phyloP scores from a whole-genome alignment of 2,888 invertebrate genomes.

The Stenichneumon culpator region DNA sequence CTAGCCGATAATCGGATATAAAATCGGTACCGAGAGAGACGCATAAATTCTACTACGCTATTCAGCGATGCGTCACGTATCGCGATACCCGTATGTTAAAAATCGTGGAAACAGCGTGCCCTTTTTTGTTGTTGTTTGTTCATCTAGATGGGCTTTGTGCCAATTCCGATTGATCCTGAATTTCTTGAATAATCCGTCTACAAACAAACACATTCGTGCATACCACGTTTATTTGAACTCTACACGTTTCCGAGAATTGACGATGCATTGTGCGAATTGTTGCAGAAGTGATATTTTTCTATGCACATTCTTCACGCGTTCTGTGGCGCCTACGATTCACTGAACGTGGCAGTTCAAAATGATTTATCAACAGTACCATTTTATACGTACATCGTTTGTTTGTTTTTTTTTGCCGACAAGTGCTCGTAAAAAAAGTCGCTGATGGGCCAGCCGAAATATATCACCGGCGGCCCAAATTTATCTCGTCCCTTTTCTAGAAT shows the following conservation, averaged over 20 bases:
- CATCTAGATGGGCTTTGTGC: too few species aligned
- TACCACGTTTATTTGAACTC: not conserved
- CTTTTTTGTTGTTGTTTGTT: too few species aligned
- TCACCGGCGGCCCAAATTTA: not conserved
- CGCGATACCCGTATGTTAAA: not conserved
- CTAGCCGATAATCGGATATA: conserved; percentile 12
- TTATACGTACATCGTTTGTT: not conserved
- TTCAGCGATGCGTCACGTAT: not conserved
- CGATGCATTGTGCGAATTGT: conserved; percentile 15
- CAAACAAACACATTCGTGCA: not conserved
- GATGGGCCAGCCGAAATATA: not conserved
- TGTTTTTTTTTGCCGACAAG: not conserved
- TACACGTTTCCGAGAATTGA: not conserved
- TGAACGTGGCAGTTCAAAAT: not conserved
- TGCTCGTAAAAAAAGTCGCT: not conserved
- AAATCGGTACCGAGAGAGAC: conserved; percentile 20
- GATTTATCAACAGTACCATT: not conserved
- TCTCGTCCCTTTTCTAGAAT: not conserved
- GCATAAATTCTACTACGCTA: not conserved
- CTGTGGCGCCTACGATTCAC: conserved; percentile 4
- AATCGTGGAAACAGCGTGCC: too few species aligned
- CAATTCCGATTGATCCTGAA: too few species aligned
- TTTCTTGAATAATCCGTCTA: not conserved
- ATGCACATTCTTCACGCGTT: conserved; percentile 4
- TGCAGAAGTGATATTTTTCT: conserved; percentile 70